Evolutionary conservation across 2,113 vertebrate genomes (phyloP), one percentile per base, ranked within the genome.

Genomic region (Malurus melanocephalus): DNA sequence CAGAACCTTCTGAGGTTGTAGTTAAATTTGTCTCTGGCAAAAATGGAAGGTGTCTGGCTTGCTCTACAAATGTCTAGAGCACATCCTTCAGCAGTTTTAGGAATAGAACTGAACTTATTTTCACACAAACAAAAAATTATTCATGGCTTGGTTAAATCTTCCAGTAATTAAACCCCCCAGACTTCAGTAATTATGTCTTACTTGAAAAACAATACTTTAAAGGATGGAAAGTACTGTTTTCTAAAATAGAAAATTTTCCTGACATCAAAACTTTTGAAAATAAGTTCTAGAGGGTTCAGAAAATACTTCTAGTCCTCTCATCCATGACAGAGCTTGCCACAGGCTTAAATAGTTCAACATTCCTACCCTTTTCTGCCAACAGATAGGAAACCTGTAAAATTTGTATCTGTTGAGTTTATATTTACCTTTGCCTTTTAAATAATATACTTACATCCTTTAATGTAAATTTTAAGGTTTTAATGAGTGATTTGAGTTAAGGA

Each of bases 171-270:
- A 75, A 91, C 13, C 1, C 0, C 8, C 20, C 90, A 89, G 71
- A 77, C 91, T 95, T 94, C 94, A 90, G 32, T 71, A 93, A 94
- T 94, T 85, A 90, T 45, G n/a, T 72, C 59, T 89, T 62, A 81
- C 26, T 83, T 89, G 48, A 69, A 64, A 93, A 94, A 89, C 56
- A 95, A 64, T 88, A 45, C 11, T 91, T 94, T 87, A 81, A 84
- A 90, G 71, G 15, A 67, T 0, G 2, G 66, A 62, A 94, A 91
- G 71, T 57, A 67, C n/a, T 67, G 7, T 62, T 94, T 83, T 85
- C 40, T 85, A 93, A 90, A 90, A 68, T 65, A 93, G 62, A 78
- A 60, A 64, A 40, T 13, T 68, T 88, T 92, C 49, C 77, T 84
- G 66, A 84, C 77, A 90, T 74, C 11, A 72, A 80, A 93, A 84